These are phyloP conservation scores for Emys orbicularis DNA, from an alignment of 2,797 vertebrate species.

Conservation along the genomic window DNA sequence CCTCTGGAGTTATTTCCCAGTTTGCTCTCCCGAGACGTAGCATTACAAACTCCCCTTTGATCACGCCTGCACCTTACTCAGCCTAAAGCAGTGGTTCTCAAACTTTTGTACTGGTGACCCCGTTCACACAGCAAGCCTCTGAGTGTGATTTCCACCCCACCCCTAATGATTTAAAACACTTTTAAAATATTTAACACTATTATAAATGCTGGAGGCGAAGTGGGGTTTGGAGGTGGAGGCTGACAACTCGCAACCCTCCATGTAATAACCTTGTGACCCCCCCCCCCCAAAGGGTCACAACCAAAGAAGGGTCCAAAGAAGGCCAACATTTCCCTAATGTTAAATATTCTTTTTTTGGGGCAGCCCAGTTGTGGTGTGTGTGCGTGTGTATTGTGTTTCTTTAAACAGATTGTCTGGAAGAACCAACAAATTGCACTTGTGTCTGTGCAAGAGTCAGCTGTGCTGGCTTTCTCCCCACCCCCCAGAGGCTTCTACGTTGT, in stretches of 20 bases:
- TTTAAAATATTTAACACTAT: too few species aligned
- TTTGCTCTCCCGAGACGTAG: rapidly evolving
- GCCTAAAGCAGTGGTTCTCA: background rate
- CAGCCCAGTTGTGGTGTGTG: background rate
- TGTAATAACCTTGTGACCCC: too few species aligned
- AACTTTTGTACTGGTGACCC: too few species aligned
- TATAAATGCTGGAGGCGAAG: too few species aligned
- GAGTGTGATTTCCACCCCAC: too few species aligned
- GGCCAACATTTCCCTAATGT: background rate
- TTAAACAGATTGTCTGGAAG: background rate
- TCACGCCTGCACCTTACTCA: background rate
- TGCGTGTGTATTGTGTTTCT: background rate
- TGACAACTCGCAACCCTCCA: too few species aligned
- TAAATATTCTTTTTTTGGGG: background rate
- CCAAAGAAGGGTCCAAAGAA: background rate
- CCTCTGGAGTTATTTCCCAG: background rate
- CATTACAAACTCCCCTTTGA: rapidly evolving
- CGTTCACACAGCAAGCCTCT: too few species aligned
- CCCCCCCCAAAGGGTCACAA: too few species aligned
- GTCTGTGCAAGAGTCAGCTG: background rate
- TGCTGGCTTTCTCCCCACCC: background rate
- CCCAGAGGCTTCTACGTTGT: background rate
- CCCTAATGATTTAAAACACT: too few species aligned
- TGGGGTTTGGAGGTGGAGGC: too few species aligned
- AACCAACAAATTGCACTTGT: rapidly evolving